Evolutionary conservation across 1,140 invertebrate species (phyloP).

Genomic region (Drosophila repletoides): DNA sequence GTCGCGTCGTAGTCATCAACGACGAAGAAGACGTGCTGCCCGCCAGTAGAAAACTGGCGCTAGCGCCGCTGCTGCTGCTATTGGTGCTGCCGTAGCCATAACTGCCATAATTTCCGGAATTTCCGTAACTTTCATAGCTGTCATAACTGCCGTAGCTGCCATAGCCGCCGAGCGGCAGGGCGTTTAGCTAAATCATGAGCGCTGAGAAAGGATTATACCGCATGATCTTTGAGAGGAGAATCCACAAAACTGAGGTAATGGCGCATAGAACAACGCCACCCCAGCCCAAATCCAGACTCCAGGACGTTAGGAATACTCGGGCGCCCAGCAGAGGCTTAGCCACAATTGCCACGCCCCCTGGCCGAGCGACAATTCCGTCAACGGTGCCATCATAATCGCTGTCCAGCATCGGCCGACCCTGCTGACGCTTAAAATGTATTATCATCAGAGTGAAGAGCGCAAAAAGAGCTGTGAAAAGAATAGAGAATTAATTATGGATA

Average conservation of each 20-base stretch:
- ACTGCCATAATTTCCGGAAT: constrained; percentile 55
- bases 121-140: constrained; percentile 57
- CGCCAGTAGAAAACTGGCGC: constrained; percentile 58
- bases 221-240: constrained; percentile 94
- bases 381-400: constrained; percentile 85
- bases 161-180: constrained; percentile 72
- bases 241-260: constrained; percentile 91
- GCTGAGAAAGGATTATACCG: constrained; percentile 91
- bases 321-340: constrained; percentile 84
- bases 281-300: constrained; percentile 93
- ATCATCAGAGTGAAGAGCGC: constrained; percentile 94
- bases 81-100: constrained; percentile 53
- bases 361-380: constrained; percentile 87
- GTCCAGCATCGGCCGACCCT: constrained; percentile 85
- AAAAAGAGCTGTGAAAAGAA: constrained; percentile 88
- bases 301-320: constrained; percentile 89
- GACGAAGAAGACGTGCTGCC: constrained; percentile 58
- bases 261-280: constrained; percentile 90
- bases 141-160: constrained; percentile 54
- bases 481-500: neutral
- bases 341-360: constrained; percentile 77
- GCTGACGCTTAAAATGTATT: constrained; percentile 93
- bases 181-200: constrained; percentile 86
- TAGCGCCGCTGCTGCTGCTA: constrained; percentile 56
- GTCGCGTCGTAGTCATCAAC: no score